These are phyloP conservation scores for Myripristis jacobus DNA, from an alignment of 2,797 vertebrate species.

Conservation along the genomic window DNA sequence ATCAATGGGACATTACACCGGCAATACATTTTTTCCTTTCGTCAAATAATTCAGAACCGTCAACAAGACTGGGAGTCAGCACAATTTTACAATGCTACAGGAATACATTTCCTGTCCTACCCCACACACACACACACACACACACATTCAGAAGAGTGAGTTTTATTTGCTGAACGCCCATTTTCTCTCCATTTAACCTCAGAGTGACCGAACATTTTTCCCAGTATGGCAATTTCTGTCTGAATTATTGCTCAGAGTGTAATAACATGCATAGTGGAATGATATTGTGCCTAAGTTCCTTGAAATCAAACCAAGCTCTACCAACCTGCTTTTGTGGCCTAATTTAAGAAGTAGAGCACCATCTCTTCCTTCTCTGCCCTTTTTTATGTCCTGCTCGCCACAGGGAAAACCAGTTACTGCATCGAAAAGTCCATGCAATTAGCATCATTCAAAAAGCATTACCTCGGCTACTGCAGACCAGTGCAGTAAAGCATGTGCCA, in stretches of 20 bases:
- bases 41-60: constrained; percentile 67
- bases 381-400: constrained; percentile 53
- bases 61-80: constrained; percentile 66
- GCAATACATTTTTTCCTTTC: constrained; percentile 70
- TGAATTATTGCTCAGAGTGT: constrained; percentile 36
- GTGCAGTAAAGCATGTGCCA: constrained; percentile 21
- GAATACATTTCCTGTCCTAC: constrained; percentile 57
- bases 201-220: constrained; percentile 45
- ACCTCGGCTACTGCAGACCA: constrained; percentile 12
- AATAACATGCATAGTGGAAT: constrained; percentile 36
- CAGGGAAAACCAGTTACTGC: constrained; percentile 38
- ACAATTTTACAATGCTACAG: constrained; percentile 60
- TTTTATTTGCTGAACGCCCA: constrained; percentile 57
- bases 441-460: constrained; percentile 51
- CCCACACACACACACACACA: too few relatives aligned
- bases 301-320: constrained; percentile 47
- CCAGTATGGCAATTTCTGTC: constrained; percentile 34
- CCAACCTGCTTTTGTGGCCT: constrained; percentile 67
- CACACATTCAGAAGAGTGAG: constrained; percentile 41
- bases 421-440: constrained; percentile 52
- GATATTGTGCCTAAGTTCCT: constrained; percentile 38
- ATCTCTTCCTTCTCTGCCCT: constrained; percentile 54
- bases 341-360: constrained; percentile 68
- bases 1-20: constrained; percentile 64
- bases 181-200: constrained; percentile 64